Base-by-base conservation (phyloP, 2,113 vertebrate genomes). In the Syngnathus scovelli region DNA sequence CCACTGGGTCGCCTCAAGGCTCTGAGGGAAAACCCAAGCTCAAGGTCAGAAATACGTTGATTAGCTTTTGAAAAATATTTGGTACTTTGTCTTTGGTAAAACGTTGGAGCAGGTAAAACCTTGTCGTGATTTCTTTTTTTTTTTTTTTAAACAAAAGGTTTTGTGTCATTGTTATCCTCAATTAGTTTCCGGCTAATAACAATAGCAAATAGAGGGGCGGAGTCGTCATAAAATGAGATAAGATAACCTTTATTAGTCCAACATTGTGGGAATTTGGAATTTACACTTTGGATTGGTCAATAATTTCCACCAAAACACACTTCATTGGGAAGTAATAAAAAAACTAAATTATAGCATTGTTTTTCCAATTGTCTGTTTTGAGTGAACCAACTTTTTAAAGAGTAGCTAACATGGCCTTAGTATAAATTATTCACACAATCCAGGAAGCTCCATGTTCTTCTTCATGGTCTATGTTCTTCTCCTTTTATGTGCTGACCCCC, bases 21-120 rank as follows among this genome's bases (percentile, higher is more conserved):
- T 85, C 92, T 6, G 93, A 93, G 61, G 93, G 92, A 37, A 94
- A 93, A 74, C 93, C 93, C 5, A 90, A 90, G 61, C 91, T 96
- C 44, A 97, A 95, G 95, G 95, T 98, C 82, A 72, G 78, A 64
- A 21, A 39, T 0, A 3, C 44, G 69, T 36, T 13, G 15, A 46
- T 46, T 16, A 46, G 44, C 11, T 5, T 5, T 16, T 46, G 5
- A 4, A 46, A 46, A 16, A 46, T 16, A 46, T 46, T 46, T 46
- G 1, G 44, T 13, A 15, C 44, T 16, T 46, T 15, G 12, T 4
- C 44, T 46, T 46, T 46, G 44, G 44, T 13, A 16, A 46, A 46
- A 43, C 12, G 11, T 43, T 12, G 44, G 44, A 46, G 44, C 15
- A 16, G 44, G 44, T 46, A 46, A 16, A 46, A 46, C 13, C 13